These are phyloP conservation scores for Anas platyrhynchos DNA, from an alignment of 2,113 vertebrate genomes.

Conservation along the genomic window DNA sequence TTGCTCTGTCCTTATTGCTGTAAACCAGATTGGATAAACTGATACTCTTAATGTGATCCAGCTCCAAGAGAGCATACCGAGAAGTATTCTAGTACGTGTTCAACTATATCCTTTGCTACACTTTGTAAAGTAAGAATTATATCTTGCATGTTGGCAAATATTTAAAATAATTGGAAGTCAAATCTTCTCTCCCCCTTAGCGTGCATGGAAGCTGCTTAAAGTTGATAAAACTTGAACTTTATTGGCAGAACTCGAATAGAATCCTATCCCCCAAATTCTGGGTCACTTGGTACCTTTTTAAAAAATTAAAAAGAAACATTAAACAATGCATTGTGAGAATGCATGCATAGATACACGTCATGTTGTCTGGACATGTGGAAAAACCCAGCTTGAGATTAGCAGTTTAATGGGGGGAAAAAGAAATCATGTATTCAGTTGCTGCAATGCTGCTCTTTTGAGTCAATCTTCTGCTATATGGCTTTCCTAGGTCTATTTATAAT, in stretches of 20 bases:
- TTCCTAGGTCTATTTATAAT: background rate
- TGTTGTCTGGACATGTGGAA: background rate
- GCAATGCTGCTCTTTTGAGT: background rate
- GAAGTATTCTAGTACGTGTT: background rate
- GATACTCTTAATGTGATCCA: background rate
- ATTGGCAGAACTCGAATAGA: background rate
- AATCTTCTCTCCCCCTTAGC: background rate
- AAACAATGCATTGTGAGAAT: background rate
- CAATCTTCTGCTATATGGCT: background rate
- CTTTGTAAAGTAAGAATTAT: background rate
- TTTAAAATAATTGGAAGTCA: background rate
- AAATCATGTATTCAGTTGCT: background rate
- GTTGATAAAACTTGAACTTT: background rate
- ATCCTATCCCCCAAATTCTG: background rate
- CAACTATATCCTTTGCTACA: background rate
- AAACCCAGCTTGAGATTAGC: background rate
- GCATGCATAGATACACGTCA: background rate
- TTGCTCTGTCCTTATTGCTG: background rate
- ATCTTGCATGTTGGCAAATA: background rate
- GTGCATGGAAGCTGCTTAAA: background rate
- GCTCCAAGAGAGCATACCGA: background rate
- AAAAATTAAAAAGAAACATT: background rate
- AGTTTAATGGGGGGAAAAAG: background rate
- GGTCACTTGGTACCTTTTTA: background rate
- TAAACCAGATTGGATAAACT: background rate